phyloP scores from a whole-genome alignment of 2,888 invertebrate genomes.

The Diadegma fenestrale region DNA sequence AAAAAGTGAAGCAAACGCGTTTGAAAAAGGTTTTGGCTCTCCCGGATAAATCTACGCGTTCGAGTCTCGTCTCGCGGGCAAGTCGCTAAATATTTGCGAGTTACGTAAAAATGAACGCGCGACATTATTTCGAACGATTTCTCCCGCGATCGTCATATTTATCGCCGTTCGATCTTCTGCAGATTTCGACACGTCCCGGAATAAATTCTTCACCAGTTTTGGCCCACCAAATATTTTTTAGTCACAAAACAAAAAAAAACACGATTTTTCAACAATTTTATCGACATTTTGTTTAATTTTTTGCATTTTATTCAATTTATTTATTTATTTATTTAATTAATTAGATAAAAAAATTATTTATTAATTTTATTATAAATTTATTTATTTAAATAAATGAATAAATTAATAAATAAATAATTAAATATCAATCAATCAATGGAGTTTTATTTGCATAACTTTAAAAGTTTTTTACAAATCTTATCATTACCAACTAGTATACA shows the following conservation, averaged over 20 bases:
- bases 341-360: too few relatives aligned
- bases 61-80: background rate
- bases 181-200: slow-evolving; percentile 31
- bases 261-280: too few relatives aligned
- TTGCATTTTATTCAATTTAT: too few relatives aligned
- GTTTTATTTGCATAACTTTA: too few relatives aligned
- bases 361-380: too few relatives aligned
- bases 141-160: slow-evolving; percentile 48
- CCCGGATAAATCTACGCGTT: slow-evolving; percentile 5
- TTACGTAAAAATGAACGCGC: slow-evolving; percentile 53
- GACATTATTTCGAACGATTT: slow-evolving; percentile 53
- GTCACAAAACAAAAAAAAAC: background rate
- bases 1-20: slow-evolving; percentile 3
- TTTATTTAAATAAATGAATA: too few relatives aligned
- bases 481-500: too few relatives aligned
- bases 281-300: too few relatives aligned
- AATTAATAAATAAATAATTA: too few relatives aligned
- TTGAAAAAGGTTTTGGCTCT: background rate
- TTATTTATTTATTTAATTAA: too few relatives aligned
- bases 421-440: too few relatives aligned
- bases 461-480: too few relatives aligned
- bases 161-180: slow-evolving; percentile 25
- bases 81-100: slow-evolving; percentile 47
- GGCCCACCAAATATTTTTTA: background rate
- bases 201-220: background rate